Evolutionary conservation across 2,888 invertebrate genomes (phyloP).

Genomic region (Labia minor): DNA sequence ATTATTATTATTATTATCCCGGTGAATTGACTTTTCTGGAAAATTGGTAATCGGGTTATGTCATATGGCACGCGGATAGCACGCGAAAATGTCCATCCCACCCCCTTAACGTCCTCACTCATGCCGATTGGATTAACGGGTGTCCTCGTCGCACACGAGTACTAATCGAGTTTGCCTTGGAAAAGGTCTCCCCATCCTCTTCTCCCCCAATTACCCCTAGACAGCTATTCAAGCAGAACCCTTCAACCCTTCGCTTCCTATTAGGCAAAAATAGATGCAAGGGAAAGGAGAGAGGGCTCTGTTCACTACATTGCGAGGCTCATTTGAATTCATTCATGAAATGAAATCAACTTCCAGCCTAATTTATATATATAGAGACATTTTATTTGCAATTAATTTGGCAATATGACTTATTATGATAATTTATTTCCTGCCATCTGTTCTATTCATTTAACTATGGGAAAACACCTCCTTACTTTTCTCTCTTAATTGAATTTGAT

Average conservation of each 20-base stretch:
- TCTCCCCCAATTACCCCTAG: not conserved
- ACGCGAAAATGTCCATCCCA: not conserved
- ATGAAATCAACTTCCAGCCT: not conserved
- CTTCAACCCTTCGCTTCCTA: not conserved
- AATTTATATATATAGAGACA: not conserved
- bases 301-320: not conserved
- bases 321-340: not conserved
- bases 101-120: not conserved
- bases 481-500: no score
- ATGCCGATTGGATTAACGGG: not conserved
- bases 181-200: no score
- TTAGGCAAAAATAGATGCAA: not conserved
- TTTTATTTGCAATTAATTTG: not conserved
- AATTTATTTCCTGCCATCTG: no score
- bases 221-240: not conserved
- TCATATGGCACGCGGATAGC: not conserved
- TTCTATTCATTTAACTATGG: no score
- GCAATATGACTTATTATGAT: no score
- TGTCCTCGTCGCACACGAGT: not conserved
- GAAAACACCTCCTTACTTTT: no score
- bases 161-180: not conserved
- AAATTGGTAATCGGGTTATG: not conserved
- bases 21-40: not conserved
- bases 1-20: no score
- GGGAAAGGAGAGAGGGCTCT: not conserved